phyloP scores from a whole-genome alignment of 2,797 vertebrate genomes.

The Onychomys torridus region DNA sequence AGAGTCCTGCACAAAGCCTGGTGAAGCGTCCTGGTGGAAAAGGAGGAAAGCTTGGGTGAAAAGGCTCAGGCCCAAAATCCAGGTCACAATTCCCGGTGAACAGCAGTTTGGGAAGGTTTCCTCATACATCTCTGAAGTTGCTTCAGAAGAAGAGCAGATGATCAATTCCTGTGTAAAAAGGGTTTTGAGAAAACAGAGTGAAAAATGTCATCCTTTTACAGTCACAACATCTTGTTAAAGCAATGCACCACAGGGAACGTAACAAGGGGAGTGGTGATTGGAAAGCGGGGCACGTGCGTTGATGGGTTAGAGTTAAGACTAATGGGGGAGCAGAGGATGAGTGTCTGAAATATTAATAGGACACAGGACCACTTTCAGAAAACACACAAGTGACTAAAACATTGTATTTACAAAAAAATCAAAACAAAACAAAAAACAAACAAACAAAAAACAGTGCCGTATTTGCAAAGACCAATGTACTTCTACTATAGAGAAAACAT shows the following conservation, averaged over 20 bases:
- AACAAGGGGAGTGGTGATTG: not conserved
- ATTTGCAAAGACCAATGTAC: not conserved
- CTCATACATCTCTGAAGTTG: not conserved
- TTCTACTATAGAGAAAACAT: not conserved
- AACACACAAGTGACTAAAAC: not conserved
- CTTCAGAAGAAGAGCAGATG: not conserved
- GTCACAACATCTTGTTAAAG: not conserved
- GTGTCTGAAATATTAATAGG: not conserved
- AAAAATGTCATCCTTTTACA: not conserved
- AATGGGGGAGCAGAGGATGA: not conserved
- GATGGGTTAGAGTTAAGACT: not conserved
- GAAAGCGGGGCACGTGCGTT: not conserved
- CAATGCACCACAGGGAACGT: not conserved
- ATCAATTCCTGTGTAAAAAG: not conserved
- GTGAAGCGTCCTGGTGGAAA: not conserved
- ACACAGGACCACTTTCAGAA: not conserved
- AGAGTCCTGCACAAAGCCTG: not conserved
- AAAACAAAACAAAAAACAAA: too few species aligned
- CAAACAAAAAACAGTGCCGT: too few species aligned
- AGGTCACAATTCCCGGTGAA: not conserved
- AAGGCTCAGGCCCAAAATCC: not conserved
- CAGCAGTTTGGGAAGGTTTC: not conserved
- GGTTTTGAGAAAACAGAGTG: not conserved
- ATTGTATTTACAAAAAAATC: too few species aligned
- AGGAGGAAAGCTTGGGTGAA: not conserved